A percentile compares a stretch with the other conserved stretches of the same genome.
Conservation (phyloP, 2,113 vertebrate species). For the human region DNA sequence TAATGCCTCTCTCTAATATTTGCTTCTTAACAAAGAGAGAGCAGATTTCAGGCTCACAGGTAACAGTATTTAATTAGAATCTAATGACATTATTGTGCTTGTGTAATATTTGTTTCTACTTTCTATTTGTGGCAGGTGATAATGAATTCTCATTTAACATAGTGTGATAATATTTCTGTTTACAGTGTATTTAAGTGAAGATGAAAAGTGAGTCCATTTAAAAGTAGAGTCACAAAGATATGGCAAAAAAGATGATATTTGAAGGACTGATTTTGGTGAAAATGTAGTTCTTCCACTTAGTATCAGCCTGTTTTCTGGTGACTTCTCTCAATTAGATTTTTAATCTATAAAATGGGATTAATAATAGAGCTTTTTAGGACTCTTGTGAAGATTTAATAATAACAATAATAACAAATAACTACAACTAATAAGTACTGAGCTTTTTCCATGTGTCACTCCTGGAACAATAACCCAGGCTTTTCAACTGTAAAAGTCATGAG, state of each 20-base stretch:
- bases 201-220: background rate
- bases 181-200: background rate
- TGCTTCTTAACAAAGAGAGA: background rate
- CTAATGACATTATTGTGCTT: background rate
- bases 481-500: background rate
- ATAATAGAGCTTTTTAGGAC: background rate
- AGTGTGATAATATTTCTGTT: background rate
- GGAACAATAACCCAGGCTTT: background rate
- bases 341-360: background rate
- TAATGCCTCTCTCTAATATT: background rate
- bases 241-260: background rate
- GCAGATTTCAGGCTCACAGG: background rate
- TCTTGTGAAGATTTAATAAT: background rate
- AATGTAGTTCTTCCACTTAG: background rate
- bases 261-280: background rate
- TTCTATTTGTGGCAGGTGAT: background rate
- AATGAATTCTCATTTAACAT: background rate
- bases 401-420: background rate
- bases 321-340: background rate
- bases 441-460: background rate
- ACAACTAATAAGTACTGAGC: background rate
- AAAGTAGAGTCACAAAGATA: background rate
- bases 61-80: conserved; percentile 33
- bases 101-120: background rate
- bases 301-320: background rate